These are phyloP conservation scores for Oryzias woworae DNA, from an alignment of 2,113 vertebrate genomes.

Conservation along the genomic window DNA sequence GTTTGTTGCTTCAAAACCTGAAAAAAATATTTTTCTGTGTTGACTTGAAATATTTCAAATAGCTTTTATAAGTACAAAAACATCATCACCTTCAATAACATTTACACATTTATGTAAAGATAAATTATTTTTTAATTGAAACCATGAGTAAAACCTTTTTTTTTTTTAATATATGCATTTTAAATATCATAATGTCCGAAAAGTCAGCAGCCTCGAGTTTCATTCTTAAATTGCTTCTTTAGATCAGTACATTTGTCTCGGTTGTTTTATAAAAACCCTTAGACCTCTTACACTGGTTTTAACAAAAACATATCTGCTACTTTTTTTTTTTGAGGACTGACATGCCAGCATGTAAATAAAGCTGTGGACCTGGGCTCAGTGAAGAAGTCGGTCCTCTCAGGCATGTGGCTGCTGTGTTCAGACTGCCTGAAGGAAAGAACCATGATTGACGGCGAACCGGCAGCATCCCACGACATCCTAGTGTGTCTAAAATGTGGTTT, in stretches of 20 bases:
- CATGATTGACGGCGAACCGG: constrained; percentile 79
- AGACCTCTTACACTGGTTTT: no score
- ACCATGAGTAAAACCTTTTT: no score
- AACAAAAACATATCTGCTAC: neutral
- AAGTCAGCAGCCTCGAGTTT: no score
- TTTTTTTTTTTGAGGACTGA: constrained; percentile 76
- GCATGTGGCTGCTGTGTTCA: constrained; percentile 86
- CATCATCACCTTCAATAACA: neutral
- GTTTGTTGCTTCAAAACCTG: neutral
- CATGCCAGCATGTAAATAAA: constrained; percentile 91
- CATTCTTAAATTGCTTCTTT: no score
- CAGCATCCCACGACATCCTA: constrained; percentile 82
- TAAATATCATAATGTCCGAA: no score
- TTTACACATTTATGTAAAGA: neutral
- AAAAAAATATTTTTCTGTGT: neutral
- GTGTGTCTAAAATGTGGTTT: constrained; percentile 94
- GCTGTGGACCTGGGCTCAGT: constrained; percentile 90
- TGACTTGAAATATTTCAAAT: neutral
- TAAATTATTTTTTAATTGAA: no score
- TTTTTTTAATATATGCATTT: no score
- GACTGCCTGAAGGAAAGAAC: constrained; percentile 93
- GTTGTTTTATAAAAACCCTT: no score
- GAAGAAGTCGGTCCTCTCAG: constrained; percentile 87
- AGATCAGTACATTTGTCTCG: no score
- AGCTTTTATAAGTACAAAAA: neutral